These are phyloP conservation scores for Lasioglossum baleicum DNA, from an alignment of 1,140 invertebrate species.

Conservation along the genomic window DNA sequence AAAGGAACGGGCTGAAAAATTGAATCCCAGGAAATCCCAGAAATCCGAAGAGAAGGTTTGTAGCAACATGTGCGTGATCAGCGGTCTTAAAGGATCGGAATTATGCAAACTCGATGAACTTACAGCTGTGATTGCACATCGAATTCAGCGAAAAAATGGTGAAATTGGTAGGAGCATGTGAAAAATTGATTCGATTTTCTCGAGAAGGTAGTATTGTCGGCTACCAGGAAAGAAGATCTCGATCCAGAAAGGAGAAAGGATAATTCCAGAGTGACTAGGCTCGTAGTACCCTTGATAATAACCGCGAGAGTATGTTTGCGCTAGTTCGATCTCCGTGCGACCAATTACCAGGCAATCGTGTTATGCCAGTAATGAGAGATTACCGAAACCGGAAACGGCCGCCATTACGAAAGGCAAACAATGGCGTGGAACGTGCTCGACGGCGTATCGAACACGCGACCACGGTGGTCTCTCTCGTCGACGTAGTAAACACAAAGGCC, in stretches of 20 bases:
- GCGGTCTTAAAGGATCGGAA: too few relatives aligned
- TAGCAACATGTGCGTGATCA: too few relatives aligned
- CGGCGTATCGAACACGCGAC: slow-evolving; percentile 43
- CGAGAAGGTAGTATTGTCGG: background rate
- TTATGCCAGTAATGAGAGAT: slow-evolving; percentile 50
- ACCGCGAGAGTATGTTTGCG: background rate
- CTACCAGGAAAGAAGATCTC: background rate
- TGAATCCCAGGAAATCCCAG: too few relatives aligned
- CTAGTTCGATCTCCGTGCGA: background rate
- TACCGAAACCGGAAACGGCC: slow-evolving; percentile 56
- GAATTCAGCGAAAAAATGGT: too few relatives aligned
- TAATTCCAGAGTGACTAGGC: background rate
- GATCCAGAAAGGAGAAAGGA: background rate
- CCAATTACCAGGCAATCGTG: slow-evolving; percentile 46
- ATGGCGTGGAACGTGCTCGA: slow-evolving; percentile 51
- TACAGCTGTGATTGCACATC: too few relatives aligned
- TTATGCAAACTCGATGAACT: too few relatives aligned
- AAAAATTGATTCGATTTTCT: too few relatives aligned
- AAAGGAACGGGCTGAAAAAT: too few relatives aligned
- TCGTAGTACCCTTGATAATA: slow-evolving; percentile 13
- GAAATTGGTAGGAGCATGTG: too few relatives aligned
- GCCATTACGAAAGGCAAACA: slow-evolving; percentile 53
- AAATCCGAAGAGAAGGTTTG: too few relatives aligned
- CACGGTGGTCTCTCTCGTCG: slow-evolving; percentile 29
- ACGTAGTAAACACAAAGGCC: slow-evolving; percentile 15